Base-by-base conservation (phyloP, 2,113 vertebrate species). In the Rhombomys opimus region DNA sequence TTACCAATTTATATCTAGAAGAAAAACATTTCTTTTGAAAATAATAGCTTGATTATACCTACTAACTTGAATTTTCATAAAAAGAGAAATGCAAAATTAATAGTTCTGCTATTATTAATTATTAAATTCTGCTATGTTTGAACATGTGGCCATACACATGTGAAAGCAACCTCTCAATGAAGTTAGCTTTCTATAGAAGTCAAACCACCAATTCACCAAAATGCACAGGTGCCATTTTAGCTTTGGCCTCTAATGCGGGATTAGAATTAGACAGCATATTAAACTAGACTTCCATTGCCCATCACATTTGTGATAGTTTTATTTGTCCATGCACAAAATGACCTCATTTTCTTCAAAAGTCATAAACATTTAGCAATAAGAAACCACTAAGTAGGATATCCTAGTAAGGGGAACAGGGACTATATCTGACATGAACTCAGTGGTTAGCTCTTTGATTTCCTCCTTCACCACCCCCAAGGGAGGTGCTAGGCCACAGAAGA, bases 321-420 rank as follows among this genome's bases (percentile, higher is more conserved):
- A 92, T 81, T 96, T 93, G 73, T 65, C 54, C 7, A 65, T 67
- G 41, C 4, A 61, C 12, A 87, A 87, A 95, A 88, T 92, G 41
- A 85, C 25, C 87, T 86, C 23, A 67, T 75, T 95, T 46, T 88
- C 11, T 20, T 38, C 35, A 88, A 2, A 94, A 95, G 12, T 20
- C 85, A 78, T 76, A 94, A 94, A 93, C 11, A 70, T 13, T 94
- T 87, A 92, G n/a, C 46, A 90, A 91, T 78, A 82, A 27, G 23
- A 94, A 14, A 18, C n/a, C 20, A 41, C 11, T 41, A 75, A 41
- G 9, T 46, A 46, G 46, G 46, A 46, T 46, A 46, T 46, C 46
- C 46, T 46, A 46, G 46, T 46, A 46, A 46, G 46, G 46, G 46
- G 46, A 46, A 46, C 46, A 46, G 46, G 46, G 46, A 46, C 46